These are phyloP conservation scores for Morone chrysops DNA, from an alignment of 2,113 vertebrate genomes.

Conservation along the genomic window DNA sequence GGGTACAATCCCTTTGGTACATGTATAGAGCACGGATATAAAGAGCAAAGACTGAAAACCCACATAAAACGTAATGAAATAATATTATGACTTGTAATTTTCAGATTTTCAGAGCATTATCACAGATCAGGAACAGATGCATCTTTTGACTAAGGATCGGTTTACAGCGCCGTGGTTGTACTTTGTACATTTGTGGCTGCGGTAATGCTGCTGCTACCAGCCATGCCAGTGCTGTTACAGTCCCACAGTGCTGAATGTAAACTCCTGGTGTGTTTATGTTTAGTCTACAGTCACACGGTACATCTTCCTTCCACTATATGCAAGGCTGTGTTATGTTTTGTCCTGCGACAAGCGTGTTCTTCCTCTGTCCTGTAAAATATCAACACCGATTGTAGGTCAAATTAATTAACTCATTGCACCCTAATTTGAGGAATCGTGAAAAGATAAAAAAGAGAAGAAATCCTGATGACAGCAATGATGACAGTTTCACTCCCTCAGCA, in stretches of 20 bases:
- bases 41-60: conserved; percentile 23
- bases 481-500: background rate
- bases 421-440: conserved; percentile 1
- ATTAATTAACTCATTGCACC: conserved; percentile 7
- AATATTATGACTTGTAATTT: conserved; percentile 42
- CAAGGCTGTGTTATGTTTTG: conserved; percentile 29
- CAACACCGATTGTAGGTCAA: conserved; percentile 16
- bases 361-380: background rate
- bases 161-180: conserved; percentile 5
- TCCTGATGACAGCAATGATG: conserved; percentile 10
- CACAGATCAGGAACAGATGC: conserved; percentile 54
- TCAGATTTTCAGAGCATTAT: conserved; percentile 46
- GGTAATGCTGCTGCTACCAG: conserved; percentile 38
- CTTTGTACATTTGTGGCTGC: conserved; percentile 40
- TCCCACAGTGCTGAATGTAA: conserved; percentile 51
- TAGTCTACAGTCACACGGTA: conserved; percentile 51
- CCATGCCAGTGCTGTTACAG: conserved; percentile 29
- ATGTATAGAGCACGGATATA: background rate
- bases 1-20: background rate
- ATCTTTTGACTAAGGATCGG: background rate
- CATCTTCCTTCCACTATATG: conserved; percentile 40
- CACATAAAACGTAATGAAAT: conserved; percentile 42
- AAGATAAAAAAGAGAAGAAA: background rate
- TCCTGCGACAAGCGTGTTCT: background rate
- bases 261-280: conserved; percentile 63